These are phyloP conservation scores for Caradrina clavipalpis DNA, from an alignment of 2,888 invertebrate species.

Conservation along the genomic window DNA sequence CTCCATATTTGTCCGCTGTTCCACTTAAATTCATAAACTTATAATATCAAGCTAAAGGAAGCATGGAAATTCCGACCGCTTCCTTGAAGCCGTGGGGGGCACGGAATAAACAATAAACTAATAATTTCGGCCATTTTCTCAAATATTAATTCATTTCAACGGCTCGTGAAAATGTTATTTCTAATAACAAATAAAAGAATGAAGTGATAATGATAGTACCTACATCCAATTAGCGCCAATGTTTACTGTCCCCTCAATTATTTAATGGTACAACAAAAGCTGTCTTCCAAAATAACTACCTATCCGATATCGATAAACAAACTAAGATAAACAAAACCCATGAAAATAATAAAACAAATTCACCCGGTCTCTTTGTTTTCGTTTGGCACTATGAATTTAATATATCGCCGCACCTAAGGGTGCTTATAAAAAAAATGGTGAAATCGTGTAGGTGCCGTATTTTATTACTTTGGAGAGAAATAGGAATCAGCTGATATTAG, in stretches of 20 bases:
- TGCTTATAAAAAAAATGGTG: constrained; percentile 25
- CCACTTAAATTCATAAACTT: constrained; percentile 12
- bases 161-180: constrained; percentile 23
- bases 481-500: constrained; percentile 26
- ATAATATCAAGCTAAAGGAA: background rate
- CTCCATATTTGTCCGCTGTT: constrained; percentile 3
- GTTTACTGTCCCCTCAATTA: constrained; percentile 13
- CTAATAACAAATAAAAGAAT: constrained; percentile 14
- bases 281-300: background rate
- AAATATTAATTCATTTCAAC: constrained; percentile 10
- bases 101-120: background rate
- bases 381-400: constrained; percentile 30
- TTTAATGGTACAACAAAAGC: constrained; percentile 4
- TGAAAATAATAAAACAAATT: constrained; percentile 30
- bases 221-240: constrained; percentile 24
- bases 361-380: constrained; percentile 23
- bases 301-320: constrained; percentile 23
- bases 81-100: background rate
- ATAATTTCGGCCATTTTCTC: background rate
- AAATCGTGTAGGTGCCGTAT: constrained; percentile 31
- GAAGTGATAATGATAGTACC: background rate
- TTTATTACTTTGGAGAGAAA: constrained; percentile 32
- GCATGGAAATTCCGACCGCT: background rate
- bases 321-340: constrained; percentile 14
- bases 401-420: constrained; percentile 20